These are phyloP conservation scores for Ianthella basta DNA, from an alignment of 37 sponge, comb jelly and placozoan genomes.

Conservation along the genomic window DNA sequence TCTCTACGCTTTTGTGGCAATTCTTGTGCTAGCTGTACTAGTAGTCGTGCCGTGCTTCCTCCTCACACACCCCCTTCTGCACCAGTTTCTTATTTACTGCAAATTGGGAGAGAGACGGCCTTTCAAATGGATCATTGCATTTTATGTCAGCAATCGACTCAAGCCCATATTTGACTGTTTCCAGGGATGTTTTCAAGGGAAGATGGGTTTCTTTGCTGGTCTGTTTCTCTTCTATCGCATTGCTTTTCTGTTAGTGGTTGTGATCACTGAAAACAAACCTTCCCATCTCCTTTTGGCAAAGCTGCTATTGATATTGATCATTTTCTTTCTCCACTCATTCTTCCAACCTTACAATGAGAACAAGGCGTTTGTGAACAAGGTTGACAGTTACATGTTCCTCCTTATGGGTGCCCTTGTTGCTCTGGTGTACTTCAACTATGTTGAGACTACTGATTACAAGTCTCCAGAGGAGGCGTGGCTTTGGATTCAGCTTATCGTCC, in stretches of 20 bases:
- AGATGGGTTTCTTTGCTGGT: slow-evolving; percentile 17
- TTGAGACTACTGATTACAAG: not conserved
- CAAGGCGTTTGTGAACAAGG: not conserved
- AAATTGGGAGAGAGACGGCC: not conserved
- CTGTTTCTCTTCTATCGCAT: slow-evolving; percentile 1
- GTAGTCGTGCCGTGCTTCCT: slow-evolving; percentile 9
- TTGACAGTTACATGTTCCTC: slow-evolving; percentile 1
- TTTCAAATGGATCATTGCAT: slow-evolving; percentile 14
- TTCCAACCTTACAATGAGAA: not conserved
- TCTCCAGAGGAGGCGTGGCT: too few species aligned
- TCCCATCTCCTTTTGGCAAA: not conserved
- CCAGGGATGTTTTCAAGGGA: slow-evolving; percentile 2
- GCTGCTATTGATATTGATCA: not conserved
- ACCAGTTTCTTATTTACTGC: not conserved
- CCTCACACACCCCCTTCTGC: slow-evolving; percentile 13
- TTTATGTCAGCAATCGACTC: slow-evolving; percentile 25
- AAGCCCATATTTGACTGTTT: slow-evolving; percentile 23
- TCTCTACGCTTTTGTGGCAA: slow-evolving; percentile 1
- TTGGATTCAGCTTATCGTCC: slow-evolving; percentile 7
- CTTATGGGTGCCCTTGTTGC: not conserved
- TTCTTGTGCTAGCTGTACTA: not conserved
- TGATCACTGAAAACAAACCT: not conserved
- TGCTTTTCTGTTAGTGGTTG: not conserved
- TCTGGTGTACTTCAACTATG: not conserved
- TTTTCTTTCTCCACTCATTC: slow-evolving; percentile 9